phyloP scores from a whole-genome alignment of 2,888 invertebrate species.

The Elmis aenea region DNA sequence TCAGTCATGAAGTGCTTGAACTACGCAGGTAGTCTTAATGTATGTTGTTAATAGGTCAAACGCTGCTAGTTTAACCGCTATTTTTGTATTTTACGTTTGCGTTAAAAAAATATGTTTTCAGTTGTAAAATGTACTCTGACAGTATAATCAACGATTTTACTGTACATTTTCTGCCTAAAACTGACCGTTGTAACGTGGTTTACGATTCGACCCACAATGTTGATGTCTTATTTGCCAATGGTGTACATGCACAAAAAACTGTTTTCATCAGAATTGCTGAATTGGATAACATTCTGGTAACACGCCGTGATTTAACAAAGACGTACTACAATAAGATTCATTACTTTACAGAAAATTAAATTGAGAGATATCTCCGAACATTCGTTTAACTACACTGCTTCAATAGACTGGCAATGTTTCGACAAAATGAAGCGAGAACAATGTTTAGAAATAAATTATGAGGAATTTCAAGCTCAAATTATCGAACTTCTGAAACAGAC shows the following conservation, averaged over 20 bases:
- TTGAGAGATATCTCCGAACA: constrained; percentile 34
- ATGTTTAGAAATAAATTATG: constrained; percentile 40
- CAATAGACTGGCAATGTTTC: constrained; percentile 36
- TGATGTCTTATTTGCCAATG: constrained; percentile 14
- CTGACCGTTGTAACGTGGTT: constrained; percentile 8
- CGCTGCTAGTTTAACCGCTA: too few relatives aligned
- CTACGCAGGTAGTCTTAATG: too few relatives aligned
- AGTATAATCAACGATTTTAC: too few relatives aligned
- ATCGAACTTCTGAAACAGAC: constrained; percentile 39
- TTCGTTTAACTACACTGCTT: constrained; percentile 38
- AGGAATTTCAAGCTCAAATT: constrained; percentile 39
- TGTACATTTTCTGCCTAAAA: too few relatives aligned
- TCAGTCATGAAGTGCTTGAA: too few relatives aligned
- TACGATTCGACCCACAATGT: constrained; percentile 18
- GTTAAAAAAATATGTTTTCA: too few relatives aligned
- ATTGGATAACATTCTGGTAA: constrained; percentile 13
- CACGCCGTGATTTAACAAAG: constrained; percentile 2
- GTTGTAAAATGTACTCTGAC: too few relatives aligned
- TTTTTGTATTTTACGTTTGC: too few relatives aligned
- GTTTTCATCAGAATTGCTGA: constrained; percentile 12
- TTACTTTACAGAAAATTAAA: constrained; percentile 35
- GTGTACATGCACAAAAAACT: constrained; percentile 9
- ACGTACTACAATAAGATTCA: background rate
- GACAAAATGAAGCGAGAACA: constrained; percentile 38
- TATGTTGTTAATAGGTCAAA: too few relatives aligned